phyloP scores from a whole-genome alignment of 2,113 vertebrate genomes.

The Hiodon alosoides region DNA sequence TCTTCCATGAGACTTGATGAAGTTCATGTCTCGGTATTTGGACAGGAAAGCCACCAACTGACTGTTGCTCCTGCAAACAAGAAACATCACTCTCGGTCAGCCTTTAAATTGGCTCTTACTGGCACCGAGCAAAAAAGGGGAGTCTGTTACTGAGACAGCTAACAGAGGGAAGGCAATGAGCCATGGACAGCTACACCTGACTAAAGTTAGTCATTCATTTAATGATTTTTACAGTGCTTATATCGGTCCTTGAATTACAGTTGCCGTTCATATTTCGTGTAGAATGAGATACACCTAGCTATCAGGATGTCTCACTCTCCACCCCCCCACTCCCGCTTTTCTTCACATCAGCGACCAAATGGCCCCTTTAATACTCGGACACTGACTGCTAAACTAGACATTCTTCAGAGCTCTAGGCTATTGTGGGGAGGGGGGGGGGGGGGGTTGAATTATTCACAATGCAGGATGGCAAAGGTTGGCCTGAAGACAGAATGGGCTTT shows the following conservation, averaged over 20 bases:
- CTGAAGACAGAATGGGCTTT: constrained; percentile 23
- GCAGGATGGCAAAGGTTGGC: constrained; percentile 30
- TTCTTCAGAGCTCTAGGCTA: constrained; percentile 35
- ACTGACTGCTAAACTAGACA: not conserved
- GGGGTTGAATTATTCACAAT: constrained; percentile 45
- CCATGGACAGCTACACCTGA: not conserved
- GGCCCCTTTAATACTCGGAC: not conserved
- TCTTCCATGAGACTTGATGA: constrained; percentile 94
- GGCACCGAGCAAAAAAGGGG: not conserved
- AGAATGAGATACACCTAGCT: no score
- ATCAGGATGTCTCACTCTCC: no score
- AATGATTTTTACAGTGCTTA: no score
- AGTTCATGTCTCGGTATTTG: constrained; percentile 93
- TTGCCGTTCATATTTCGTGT: no score
- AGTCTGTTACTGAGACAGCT: not conserved
- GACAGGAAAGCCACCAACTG: constrained; percentile 94
- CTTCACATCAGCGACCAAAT: not conserved
- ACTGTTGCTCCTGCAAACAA: constrained; percentile 79
- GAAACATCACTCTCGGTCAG: constrained; percentile 24
- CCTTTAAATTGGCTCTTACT: not conserved
- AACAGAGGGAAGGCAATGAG: not conserved
- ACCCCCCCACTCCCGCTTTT: not conserved
- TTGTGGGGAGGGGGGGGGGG: constrained; percentile 38
- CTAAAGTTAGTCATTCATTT: not conserved
- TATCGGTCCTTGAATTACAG: no score